Evolutionary conservation across 2,113 vertebrate species (phyloP).

Genomic region (Dasypus novemcinctus): DNA sequence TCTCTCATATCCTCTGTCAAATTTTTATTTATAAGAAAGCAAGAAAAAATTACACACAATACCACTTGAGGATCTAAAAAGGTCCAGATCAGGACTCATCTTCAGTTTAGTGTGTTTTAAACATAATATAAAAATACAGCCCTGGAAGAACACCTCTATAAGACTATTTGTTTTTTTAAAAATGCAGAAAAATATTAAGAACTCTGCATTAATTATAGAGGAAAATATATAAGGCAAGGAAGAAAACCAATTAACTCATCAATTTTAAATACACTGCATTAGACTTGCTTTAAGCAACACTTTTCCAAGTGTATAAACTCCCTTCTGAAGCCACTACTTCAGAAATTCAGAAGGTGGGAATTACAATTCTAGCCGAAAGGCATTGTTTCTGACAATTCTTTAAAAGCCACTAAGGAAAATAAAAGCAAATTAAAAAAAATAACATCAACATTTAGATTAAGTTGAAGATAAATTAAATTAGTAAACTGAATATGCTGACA

Average conservation of each 20-base stretch:
- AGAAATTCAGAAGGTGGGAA: neutral
- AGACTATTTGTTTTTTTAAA: neutral
- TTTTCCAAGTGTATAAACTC: neutral
- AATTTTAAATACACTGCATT: neutral
- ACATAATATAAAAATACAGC: neutral
- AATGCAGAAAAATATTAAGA: neutral
- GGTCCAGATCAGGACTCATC: neutral
- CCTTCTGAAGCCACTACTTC: neutral
- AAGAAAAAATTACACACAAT: neutral
- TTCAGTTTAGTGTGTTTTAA: constrained; percentile 11
- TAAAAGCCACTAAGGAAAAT: neutral
- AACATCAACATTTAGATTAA: neutral
- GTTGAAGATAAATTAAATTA: neutral
- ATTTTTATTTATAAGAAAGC: neutral
- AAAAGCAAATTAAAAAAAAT: constrained; percentile 19
- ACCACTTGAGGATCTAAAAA: neutral
- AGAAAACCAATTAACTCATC: neutral
- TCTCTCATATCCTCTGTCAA: neutral
- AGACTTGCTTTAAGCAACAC: neutral
- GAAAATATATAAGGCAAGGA: neutral
- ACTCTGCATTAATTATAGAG: neutral
- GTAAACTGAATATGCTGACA: neutral
- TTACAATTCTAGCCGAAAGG: neutral
- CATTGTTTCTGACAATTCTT: neutral
- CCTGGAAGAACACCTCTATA: neutral